A percentile compares a stretch with the other conserved stretches of the same genome.
phyloP scores from a whole-genome alignment of 2,888 invertebrate genomes.

The Lysandra coridon region DNA sequence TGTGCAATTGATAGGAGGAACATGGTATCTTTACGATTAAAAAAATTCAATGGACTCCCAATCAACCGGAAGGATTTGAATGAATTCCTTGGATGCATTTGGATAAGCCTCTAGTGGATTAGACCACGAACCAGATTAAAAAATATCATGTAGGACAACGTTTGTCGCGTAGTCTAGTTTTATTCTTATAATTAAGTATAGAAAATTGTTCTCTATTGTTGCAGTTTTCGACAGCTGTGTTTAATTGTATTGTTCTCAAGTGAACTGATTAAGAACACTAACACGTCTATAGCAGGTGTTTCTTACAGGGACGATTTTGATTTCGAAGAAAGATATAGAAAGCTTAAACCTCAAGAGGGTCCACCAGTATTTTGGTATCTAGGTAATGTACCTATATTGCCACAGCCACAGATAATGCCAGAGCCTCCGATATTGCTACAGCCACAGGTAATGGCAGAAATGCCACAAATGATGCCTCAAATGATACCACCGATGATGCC shows the following conservation, averaged over 20 bases:
- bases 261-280: background rate
- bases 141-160: too few species aligned
- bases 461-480: constrained; percentile 37
- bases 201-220: background rate
- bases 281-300: constrained; percentile 60
- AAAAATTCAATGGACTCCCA: too few species aligned
- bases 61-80: too few species aligned
- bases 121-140: too few species aligned
- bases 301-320: constrained; percentile 67
- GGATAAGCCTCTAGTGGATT: too few species aligned
- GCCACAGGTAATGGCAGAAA: constrained; percentile 57
- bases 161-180: too few species aligned
- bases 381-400: background rate
- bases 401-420: background rate
- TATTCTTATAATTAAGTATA: too few species aligned
- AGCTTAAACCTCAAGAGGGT: constrained; percentile 60
- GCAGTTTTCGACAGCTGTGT: background rate
- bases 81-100: too few species aligned
- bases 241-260: background rate
- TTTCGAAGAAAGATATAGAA: constrained; percentile 59
- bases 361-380: constrained; percentile 68
- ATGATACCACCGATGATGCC: constrained; percentile 43
- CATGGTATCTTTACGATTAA: too few species aligned
- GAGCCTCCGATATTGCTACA: constrained; percentile 51
- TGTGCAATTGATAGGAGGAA: too few species aligned